These are phyloP conservation scores for Diplodus puntazzo DNA, from an alignment of 2,797 vertebrate genomes.

Conservation along the genomic window DNA sequence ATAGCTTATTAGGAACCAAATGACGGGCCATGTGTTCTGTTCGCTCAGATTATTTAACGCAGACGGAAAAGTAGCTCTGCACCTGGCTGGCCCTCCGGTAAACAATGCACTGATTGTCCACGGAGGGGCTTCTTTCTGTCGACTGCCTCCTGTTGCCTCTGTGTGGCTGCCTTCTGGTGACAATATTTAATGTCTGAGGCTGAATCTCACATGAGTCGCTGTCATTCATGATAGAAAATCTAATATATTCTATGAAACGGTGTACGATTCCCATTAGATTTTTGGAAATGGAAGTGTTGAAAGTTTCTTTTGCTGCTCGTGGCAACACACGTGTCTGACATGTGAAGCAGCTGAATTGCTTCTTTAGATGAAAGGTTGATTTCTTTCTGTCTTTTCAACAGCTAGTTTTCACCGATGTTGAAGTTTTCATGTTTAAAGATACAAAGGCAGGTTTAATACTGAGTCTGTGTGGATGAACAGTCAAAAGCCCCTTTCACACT, in stretches of 20 bases:
- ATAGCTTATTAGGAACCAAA: conserved; percentile 53
- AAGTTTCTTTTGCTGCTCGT: background rate
- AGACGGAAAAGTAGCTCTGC: conserved; percentile 26
- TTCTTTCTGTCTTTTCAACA: background rate
- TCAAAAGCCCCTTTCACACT: no score
- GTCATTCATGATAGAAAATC: conserved; percentile 6
- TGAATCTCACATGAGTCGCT: background rate
- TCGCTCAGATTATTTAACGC: conserved; percentile 43
- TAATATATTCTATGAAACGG: background rate
- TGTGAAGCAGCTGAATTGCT: background rate
- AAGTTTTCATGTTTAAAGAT: conserved; percentile 4
- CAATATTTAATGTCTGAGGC: conserved; percentile 23
- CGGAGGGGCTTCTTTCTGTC: conserved; percentile 19
- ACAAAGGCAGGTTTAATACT: background rate
- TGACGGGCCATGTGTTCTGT: conserved; percentile 37
- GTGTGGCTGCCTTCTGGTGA: conserved; percentile 23
- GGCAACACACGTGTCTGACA: background rate
- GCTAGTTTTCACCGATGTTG: background rate
- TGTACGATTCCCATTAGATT: background rate
- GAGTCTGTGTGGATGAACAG: background rate
- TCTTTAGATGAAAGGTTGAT: background rate
- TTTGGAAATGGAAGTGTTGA: no score
- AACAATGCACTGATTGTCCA: conserved; percentile 36
- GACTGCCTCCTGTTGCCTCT: conserved; percentile 15
- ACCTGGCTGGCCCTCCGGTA: conserved; percentile 41